Evolutionary conservation across 1,140 invertebrate genomes (phyloP).

Genomic region (Lepeophtheirus salmonis): DNA sequence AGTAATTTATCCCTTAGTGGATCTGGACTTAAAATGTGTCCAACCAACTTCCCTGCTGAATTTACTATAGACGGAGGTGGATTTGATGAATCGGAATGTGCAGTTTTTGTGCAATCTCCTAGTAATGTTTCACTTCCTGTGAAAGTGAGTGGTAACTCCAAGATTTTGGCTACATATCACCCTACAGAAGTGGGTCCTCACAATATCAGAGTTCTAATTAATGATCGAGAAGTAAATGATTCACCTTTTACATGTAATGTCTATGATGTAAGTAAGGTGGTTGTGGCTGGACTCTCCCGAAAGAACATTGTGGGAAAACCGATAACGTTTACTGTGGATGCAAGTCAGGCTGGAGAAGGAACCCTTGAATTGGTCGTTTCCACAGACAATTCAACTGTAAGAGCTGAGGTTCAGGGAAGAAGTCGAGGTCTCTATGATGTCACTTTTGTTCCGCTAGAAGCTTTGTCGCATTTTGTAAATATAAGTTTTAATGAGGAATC

Average conservation of each 20-base stretch:
- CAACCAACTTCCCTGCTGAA: conserved; percentile 36
- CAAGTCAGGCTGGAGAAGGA: conserved; percentile 76
- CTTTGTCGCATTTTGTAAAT: conserved; percentile 75
- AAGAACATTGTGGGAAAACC: conserved; percentile 44
- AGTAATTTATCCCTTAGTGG: conserved; percentile 32
- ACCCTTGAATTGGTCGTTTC: conserved; percentile 85
- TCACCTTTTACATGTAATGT: conserved; percentile 85
- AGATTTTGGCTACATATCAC: conserved; percentile 50
- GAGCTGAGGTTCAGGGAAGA: conserved; percentile 53
- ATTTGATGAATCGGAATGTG: conserved; percentile 31
- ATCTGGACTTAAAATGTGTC: conserved; percentile 39
- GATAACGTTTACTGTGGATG: conserved; percentile 79
- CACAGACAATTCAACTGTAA: conserved; percentile 48
- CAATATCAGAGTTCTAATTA: conserved; percentile 50
- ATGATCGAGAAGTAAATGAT: conserved; percentile 45
- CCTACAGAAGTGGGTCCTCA: conserved; percentile 67
- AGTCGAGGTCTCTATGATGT: conserved; percentile 85
- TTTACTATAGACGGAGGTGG: conserved; percentile 32
- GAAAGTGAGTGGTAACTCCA: conserved; percentile 36
- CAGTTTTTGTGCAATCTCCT: conserved; percentile 50
- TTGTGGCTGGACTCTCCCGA: conserved; percentile 46
- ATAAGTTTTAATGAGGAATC: conserved; percentile 90
- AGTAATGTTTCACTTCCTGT: conserved; percentile 51
- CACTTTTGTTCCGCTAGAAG: conserved; percentile 77
- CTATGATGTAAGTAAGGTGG: conserved; percentile 67